phyloP scores from a whole-genome alignment of 2,113 vertebrate genomes.

The Erinaceus europaeus region DNA sequence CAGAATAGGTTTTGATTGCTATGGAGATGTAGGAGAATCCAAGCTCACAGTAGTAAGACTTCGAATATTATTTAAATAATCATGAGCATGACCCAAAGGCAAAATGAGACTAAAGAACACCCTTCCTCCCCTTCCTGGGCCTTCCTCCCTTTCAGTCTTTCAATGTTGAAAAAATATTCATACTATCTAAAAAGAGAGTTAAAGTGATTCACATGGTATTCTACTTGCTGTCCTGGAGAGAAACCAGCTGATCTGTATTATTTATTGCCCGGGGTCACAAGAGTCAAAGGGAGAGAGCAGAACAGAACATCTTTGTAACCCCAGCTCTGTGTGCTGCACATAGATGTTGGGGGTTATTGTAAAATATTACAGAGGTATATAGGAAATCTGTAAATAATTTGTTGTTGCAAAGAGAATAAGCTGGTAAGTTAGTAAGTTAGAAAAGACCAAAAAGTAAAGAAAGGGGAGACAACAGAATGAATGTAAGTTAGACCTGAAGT shows the following conservation, averaged over 20 bases:
- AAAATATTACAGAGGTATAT: background rate
- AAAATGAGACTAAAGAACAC: conserved; percentile 24
- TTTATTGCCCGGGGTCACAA: too few species aligned
- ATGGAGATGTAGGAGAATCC: background rate
- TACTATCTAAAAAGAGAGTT: background rate
- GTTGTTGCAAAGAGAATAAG: background rate
- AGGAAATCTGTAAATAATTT: background rate
- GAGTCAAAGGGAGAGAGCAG: background rate
- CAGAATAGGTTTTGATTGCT: background rate
- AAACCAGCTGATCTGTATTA: too few species aligned
- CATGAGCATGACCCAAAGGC: background rate
- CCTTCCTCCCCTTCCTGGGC: background rate
- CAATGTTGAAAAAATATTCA: background rate
- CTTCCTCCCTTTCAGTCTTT: background rate
- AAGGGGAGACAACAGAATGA: background rate
- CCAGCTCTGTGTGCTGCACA: background rate
- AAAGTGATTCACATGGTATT: background rate
- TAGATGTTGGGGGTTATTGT: background rate
- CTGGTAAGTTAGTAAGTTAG: background rate
- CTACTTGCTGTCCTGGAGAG: background rate
- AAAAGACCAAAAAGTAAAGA: background rate
- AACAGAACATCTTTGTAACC: background rate
- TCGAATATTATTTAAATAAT: conserved; percentile 46
- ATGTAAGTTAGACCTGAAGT: background rate
- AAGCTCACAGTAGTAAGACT: background rate